Conservation (phyloP, 2,888 invertebrate genomes). For the Allygus modestus region DNA sequence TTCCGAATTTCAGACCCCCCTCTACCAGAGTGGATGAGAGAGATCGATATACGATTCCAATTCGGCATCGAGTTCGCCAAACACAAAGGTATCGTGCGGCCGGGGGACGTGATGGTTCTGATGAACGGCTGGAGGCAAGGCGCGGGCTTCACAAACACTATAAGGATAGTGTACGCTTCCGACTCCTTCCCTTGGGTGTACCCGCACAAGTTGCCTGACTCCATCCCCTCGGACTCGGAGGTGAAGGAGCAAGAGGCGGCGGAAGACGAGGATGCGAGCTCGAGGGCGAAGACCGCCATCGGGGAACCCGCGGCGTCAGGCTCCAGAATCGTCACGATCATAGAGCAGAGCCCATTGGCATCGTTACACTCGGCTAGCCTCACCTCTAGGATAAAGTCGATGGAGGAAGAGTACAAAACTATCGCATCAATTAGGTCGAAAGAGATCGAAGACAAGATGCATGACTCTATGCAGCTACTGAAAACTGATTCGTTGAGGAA, state of each 20-base stretch:
- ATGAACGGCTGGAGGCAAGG: constrained; percentile 85
- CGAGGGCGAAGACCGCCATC: background rate
- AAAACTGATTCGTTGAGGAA: background rate
- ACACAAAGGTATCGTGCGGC: constrained; percentile 80
- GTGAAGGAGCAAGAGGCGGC: background rate
- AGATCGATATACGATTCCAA: constrained; percentile 80
- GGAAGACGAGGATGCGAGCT: background rate
- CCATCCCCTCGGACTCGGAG: background rate
- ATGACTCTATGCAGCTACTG: background rate
- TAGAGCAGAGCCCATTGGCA: background rate
- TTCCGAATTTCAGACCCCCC: constrained; percentile 72
- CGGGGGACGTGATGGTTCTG: constrained; percentile 83
- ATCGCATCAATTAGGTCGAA: background rate
- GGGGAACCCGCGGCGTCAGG: background rate
- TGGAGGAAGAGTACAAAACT: background rate
- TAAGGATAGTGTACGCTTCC: constrained; percentile 79
- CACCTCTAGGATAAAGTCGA: background rate
- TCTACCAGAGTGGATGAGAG: constrained; percentile 78
- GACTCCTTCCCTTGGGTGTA: constrained; percentile 68
- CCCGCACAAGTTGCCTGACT: constrained; percentile 61
- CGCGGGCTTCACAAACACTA: constrained; percentile 83
- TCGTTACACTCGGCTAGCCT: background rate
- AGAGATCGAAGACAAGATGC: background rate
- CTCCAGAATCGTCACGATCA: background rate
- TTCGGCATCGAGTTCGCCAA: constrained; percentile 81